These are phyloP conservation scores for Allygus modestus DNA, from an alignment of 2,888 invertebrate genomes.

Conservation along the genomic window DNA sequence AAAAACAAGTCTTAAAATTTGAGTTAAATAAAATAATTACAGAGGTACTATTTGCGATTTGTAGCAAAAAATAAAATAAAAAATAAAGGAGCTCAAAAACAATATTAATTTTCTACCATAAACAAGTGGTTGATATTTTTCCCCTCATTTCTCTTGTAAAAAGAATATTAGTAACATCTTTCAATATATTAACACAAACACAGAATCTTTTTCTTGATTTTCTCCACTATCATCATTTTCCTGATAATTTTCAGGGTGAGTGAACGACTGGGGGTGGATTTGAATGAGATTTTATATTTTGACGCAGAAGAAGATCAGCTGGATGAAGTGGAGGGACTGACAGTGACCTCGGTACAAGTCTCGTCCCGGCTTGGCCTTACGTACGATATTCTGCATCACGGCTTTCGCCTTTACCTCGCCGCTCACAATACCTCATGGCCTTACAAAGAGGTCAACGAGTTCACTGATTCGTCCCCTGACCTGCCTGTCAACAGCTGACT, in stretches of 20 bases:
- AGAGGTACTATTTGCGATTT: too few relatives aligned
- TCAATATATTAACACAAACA: too few relatives aligned
- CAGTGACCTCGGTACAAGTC: not conserved
- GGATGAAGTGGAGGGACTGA: slow-evolving; percentile 24
- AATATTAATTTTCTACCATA: too few relatives aligned
- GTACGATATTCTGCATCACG: not conserved
- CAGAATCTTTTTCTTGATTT: too few relatives aligned
- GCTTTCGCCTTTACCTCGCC: not conserved
- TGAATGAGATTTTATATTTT: slow-evolving; percentile 39
- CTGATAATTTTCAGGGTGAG: slow-evolving; percentile 41
- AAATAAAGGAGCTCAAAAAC: too few relatives aligned
- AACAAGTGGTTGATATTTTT: too few relatives aligned
- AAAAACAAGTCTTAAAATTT: too few relatives aligned
- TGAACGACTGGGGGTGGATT: not conserved
- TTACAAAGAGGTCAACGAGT: not conserved
- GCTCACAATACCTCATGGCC: not conserved
- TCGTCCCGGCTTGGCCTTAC: not conserved
- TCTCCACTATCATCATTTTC: too few relatives aligned
- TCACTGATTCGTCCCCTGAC: not conserved
- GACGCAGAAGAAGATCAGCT: slow-evolving; percentile 26
- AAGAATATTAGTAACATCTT: too few relatives aligned
- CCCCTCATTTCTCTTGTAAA: too few relatives aligned
- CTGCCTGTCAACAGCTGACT: not conserved
- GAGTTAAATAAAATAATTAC: too few relatives aligned
- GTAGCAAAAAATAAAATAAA: too few relatives aligned